Evolutionary conservation across 53 echinoderm and acorn worm species (phyloP), one percentile per base, ranked within the genome.

Genomic region (Holothuria scabra): DNA sequence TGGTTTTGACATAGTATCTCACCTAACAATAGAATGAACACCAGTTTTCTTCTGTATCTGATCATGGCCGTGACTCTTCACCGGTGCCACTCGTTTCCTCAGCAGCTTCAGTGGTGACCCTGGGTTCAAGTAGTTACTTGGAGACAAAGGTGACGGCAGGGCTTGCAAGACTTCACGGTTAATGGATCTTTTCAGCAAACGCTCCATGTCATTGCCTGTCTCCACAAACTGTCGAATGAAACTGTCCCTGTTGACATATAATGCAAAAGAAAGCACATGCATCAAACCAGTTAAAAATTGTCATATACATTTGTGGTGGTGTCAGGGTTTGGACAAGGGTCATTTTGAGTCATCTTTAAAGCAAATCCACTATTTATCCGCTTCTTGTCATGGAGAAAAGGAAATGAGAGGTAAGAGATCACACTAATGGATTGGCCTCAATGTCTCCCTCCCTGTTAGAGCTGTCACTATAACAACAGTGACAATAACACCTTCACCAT

Each of bases 151-250:
- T 30, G 79, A 79, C 5, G 89, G 84, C 20, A 88, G 56, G 3
- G 84, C 88, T 20, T 82, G 72, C 4, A 61, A 61, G 5, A 82
- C 83, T 37, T 95, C 95, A n/a, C 95, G 46, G 55, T 90, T 95
- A 63, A 89, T 89, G 10, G 95, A 93, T 32, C 97, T 79, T 52
- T 91, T 90, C 33, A 97, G 85, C n/a, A 97, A 72, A n/a, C 93
- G 84, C 48, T 97, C 97, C 90, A 97, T 94, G 86, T 97, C 93
- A 12, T 87, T 97, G 5, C 93, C 97, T 0, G 94, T 97, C 76
- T 94, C 93, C 24, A 97, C 94, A 87, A 97, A 97, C 87, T 97
- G 97, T 9, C 94, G 84, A 23, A 97, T 97, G 83, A 97, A 97
- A 85, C 97, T 97, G 22, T 97, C 97, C 63, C 97, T 97, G 72